Evolutionary conservation across 2,113 vertebrate species (phyloP).

Genomic region (Hippolais icterina): DNA sequence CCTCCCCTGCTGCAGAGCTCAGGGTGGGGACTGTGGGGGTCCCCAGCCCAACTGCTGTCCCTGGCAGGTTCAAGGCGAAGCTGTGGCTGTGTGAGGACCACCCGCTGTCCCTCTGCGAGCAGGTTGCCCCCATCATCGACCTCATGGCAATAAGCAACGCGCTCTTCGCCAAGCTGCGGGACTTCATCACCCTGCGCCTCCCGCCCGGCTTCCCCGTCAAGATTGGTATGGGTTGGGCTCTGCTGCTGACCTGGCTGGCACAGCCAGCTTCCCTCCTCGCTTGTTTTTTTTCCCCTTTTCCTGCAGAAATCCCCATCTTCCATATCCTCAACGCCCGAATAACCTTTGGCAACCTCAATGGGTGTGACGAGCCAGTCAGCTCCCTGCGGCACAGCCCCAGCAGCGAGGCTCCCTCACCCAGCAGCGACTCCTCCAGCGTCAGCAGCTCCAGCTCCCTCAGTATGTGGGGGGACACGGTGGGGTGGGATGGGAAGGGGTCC

Average conservation of each 20-base stretch:
- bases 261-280: not conserved
- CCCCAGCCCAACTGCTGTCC: not conserved
- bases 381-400: constrained; percentile 81
- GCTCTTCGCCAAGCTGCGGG: constrained; percentile 93
- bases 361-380: constrained; percentile 86
- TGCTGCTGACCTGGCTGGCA: not conserved
- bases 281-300: not conserved
- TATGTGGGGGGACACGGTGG: constrained; percentile 1
- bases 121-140: constrained; percentile 96
- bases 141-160: constrained; percentile 98
- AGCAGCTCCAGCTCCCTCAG: constrained; percentile 96
- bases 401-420: constrained; percentile 89
- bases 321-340: constrained; percentile 97
- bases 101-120: constrained; percentile 91
- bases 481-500: not conserved
- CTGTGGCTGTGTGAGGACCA: constrained; percentile 97
- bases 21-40: not conserved
- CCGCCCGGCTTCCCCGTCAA: constrained; percentile 95
- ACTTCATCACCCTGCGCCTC: constrained; percentile 94
- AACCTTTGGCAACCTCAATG: constrained; percentile 96
- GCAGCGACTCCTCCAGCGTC: constrained; percentile 94
- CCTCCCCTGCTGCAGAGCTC: rapidly evolving
- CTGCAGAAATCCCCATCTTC: constrained; percentile 94
- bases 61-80: constrained; percentile 93
- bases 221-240: constrained; percentile 79